Evolutionary conservation across 1,140 invertebrate species (phyloP).

Genomic region (Eubasilissa regina): DNA sequence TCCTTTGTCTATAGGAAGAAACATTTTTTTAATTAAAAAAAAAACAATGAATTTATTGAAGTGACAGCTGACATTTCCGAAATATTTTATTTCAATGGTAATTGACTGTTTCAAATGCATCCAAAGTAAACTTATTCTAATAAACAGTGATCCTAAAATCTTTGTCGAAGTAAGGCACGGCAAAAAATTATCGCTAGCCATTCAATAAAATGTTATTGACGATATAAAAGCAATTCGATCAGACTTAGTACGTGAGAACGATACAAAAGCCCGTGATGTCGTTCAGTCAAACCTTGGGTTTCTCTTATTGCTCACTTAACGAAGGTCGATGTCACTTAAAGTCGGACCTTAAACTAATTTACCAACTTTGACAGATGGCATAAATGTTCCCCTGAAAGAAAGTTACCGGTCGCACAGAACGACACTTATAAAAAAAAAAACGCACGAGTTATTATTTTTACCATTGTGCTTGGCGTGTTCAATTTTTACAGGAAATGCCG

Average conservation of each 20-base stretch:
- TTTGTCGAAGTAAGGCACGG: background rate
- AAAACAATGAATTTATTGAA: too few relatives aligned
- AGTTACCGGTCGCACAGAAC: background rate
- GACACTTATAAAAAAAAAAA: too few relatives aligned
- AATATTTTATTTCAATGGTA: too few relatives aligned
- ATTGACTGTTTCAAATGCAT: background rate
- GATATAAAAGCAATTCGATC: background rate
- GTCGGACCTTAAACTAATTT: conserved; percentile 8
- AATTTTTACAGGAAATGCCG: background rate
- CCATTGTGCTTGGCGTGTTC: background rate
- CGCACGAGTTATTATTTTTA: conserved; percentile 3
- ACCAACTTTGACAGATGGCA: background rate
- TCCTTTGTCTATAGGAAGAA: too few relatives aligned
- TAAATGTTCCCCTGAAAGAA: background rate
- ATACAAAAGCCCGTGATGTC: background rate
- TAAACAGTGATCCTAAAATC: background rate
- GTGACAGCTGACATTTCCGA: too few relatives aligned
- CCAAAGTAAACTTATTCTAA: background rate
- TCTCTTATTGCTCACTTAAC: conserved; percentile 41
- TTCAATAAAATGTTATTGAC: too few relatives aligned
- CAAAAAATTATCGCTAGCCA: background rate
- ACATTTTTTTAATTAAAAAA: too few relatives aligned
- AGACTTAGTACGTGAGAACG: background rate
- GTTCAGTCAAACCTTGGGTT: background rate
- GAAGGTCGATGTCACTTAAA: conserved; percentile 27